These are phyloP conservation scores for Fringilla coelebs DNA, from an alignment of 2,797 vertebrate genomes.

Conservation along the genomic window DNA sequence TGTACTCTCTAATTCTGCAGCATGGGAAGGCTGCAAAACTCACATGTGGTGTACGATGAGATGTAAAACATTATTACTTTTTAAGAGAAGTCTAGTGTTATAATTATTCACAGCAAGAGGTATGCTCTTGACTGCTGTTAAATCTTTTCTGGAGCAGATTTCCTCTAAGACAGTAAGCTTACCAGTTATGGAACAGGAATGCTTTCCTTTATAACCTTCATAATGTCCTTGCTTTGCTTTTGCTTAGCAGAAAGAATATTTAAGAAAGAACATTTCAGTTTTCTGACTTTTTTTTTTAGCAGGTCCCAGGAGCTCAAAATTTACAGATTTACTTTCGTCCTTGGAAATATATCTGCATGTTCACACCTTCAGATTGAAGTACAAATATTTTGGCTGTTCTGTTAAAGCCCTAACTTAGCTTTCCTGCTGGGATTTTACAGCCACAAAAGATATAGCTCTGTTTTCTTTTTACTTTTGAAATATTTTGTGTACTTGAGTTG, in stretches of 20 bases:
- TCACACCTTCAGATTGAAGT: conserved; percentile 1
- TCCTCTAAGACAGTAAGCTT: neutral
- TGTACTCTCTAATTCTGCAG: neutral
- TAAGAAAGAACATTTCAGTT: neutral
- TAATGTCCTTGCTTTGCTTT: neutral
- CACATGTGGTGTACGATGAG: accelerated
- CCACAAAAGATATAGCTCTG: neutral
- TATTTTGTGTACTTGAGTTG: conserved; percentile 13
- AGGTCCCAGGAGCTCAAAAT: neutral
- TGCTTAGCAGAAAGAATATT: neutral
- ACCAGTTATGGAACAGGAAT: neutral
- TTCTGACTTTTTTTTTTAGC: neutral
- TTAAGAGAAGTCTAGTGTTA: neutral
- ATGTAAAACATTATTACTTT: neutral
- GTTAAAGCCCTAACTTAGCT: neutral
- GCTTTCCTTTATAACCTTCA: neutral
- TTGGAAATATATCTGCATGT: neutral
- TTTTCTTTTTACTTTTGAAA: neutral
- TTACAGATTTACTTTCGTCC: neutral
- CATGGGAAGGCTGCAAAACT: neutral
- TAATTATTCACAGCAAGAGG: neutral
- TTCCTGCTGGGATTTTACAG: neutral
- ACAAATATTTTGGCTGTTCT: conserved; percentile 22
- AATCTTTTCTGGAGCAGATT: neutral
- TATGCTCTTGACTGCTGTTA: neutral